phyloP scores from a whole-genome alignment of 2,888 invertebrate genomes.

The Lithosia quadra region DNA sequence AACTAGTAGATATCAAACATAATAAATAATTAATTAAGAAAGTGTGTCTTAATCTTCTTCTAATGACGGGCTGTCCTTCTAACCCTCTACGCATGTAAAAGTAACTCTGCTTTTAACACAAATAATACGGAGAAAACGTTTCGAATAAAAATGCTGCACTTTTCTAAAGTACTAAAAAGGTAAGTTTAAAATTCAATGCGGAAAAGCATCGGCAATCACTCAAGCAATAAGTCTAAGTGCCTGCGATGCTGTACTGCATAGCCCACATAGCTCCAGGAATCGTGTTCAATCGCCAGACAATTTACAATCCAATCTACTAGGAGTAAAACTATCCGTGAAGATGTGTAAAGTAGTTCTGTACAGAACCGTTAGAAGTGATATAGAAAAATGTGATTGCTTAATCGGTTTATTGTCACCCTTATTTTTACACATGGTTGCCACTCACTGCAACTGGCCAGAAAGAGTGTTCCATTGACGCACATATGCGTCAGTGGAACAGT shows the following conservation, averaged over 20 bases:
- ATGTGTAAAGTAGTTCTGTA: not conserved
- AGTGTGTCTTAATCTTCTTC: too few relatives aligned
- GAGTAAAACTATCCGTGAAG: not conserved
- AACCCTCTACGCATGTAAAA: too few relatives aligned
- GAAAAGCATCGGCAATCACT: constrained; percentile 8
- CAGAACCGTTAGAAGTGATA: too few relatives aligned
- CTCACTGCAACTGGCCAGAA: too few relatives aligned
- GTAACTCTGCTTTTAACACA: not conserved
- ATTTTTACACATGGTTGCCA: too few relatives aligned
- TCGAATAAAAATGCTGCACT: not conserved
- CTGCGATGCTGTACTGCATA: constrained; percentile 2
- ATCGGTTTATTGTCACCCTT: too few relatives aligned
- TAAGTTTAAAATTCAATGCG: not conserved
- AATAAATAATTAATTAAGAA: too few relatives aligned
- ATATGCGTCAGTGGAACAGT: too few relatives aligned
- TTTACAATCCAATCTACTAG: constrained; percentile 17
- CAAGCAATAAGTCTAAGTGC: constrained; percentile 12
- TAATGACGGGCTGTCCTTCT: not conserved
- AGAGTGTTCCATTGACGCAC: too few relatives aligned
- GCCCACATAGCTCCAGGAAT: not conserved
- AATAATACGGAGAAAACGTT: not conserved
- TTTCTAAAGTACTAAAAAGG: not conserved
- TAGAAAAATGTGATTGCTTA: too few relatives aligned
- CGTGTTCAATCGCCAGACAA: constrained; percentile 2
- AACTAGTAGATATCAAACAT: too few relatives aligned